These are phyloP conservation scores for Lontra canadensis DNA, from an alignment of 2,113 vertebrate species.

Conservation along the genomic window DNA sequence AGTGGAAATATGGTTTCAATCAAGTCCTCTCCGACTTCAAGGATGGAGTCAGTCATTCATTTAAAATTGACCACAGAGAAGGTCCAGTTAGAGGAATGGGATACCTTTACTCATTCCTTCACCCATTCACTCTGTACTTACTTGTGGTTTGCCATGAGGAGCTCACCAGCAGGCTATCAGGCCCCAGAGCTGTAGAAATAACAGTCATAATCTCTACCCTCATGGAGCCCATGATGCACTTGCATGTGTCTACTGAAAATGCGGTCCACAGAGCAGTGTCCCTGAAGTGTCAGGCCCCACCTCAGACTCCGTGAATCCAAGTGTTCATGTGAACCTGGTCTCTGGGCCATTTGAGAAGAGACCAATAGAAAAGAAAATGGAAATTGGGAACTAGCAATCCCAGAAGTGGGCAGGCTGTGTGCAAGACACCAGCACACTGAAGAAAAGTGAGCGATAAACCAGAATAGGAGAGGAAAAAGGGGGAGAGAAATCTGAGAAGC, in stretches of 20 bases:
- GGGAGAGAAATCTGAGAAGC: background rate
- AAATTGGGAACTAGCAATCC: background rate
- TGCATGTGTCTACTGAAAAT: background rate
- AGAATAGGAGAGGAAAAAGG: background rate
- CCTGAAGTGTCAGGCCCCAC: too few species aligned
- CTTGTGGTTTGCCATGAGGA: background rate
- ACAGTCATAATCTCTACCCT: background rate
- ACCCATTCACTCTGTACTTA: background rate
- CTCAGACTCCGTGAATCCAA: too few species aligned
- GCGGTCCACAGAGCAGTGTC: background rate
- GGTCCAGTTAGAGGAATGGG: background rate
- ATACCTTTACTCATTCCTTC: background rate
- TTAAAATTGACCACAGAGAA: background rate
- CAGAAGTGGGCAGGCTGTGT: rapidly evolving
- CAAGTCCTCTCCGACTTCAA: background rate
- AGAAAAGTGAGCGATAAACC: background rate
- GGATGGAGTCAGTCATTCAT: background rate
- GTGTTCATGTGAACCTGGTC: background rate
- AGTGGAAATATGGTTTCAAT: background rate
- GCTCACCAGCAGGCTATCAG: background rate
- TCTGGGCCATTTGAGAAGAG: background rate
- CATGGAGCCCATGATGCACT: rapidly evolving
- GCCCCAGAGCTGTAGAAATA: background rate
- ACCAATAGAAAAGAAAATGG: background rate
- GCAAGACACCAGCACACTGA: background rate